Evolutionary conservation across 2,888 invertebrate species (phyloP).

Genomic region (Eustalomyia histrio): DNA sequence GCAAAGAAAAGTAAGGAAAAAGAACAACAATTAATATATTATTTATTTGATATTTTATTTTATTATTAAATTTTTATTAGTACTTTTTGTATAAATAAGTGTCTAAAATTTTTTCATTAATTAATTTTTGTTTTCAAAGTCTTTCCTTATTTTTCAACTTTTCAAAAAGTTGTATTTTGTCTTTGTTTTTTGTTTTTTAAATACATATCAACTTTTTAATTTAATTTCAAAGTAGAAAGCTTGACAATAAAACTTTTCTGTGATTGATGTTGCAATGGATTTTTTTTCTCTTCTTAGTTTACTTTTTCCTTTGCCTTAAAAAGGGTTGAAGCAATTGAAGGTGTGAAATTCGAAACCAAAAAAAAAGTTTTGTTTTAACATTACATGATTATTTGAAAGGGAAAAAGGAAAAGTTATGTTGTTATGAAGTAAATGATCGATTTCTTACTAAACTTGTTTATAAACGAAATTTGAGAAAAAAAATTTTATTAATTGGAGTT

Average conservation of each 20-base stretch:
- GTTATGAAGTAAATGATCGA: neutral
- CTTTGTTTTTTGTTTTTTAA: neutral
- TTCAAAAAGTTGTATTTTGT: slow-evolving; percentile 27
- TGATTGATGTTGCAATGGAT: neutral
- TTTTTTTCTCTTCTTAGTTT: neutral
- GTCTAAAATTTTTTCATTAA: neutral
- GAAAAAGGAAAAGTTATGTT: neutral
- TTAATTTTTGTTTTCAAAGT: slow-evolving; percentile 29
- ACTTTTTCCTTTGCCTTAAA: neutral
- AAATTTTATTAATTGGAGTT: neutral
- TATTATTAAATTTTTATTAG: neutral
- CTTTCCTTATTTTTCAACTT: slow-evolving; percentile 2
- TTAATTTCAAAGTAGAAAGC: slow-evolving; percentile 42
- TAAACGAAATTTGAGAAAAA: neutral
- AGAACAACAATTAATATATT: slow-evolving; percentile 18
- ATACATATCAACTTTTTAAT: slow-evolving; percentile 47
- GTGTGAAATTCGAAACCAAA: neutral
- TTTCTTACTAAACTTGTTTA: neutral
- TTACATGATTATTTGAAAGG: too few relatives aligned
- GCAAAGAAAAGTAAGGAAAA: slow-evolving; percentile 8
- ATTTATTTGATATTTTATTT: neutral
- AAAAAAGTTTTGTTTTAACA: neutral
- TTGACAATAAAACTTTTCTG: slow-evolving; percentile 41
- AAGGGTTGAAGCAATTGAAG: neutral
- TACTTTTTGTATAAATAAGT: neutral